phyloP scores from a whole-genome alignment of 2,113 vertebrate species.

The Todiramphus chloris region DNA sequence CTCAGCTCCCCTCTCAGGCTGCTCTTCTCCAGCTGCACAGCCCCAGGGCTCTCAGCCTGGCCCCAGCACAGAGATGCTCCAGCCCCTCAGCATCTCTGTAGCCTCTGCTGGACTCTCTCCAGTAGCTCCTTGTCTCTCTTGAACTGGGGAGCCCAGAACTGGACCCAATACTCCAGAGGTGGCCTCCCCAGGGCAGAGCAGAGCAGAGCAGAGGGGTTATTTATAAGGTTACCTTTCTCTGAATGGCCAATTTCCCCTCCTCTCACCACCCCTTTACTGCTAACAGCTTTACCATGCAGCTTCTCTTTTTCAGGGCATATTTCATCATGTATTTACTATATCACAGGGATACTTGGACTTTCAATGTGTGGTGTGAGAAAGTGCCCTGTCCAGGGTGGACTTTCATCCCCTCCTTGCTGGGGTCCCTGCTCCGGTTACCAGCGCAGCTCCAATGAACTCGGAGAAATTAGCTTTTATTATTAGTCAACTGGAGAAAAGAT shows the following conservation, averaged over 20 bases:
- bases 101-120: too few species aligned
- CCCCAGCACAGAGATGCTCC: too few species aligned
- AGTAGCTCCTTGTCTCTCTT: too few species aligned
- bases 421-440: not conserved
- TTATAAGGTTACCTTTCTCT: not conserved
- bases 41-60: too few species aligned
- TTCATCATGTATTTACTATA: not conserved
- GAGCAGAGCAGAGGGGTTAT: too few species aligned
- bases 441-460: not conserved
- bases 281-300: not conserved
- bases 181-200: too few species aligned
- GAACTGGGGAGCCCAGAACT: too few species aligned
- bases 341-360: not conserved
- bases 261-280: not conserved
- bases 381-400: not conserved
- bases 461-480: not conserved
- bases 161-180: too few species aligned
- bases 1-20: too few species aligned
- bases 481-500: not conserved
- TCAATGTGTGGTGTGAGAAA: rapidly evolving
- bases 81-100: too few species aligned
- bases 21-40: too few species aligned
- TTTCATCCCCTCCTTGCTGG: not conserved
- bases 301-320: not conserved
- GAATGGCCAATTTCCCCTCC: not conserved